Evolutionary conservation across 2,888 invertebrate species (phyloP), one percentile per base, ranked within the genome.

Genomic region (Epistrophe eligans): DNA sequence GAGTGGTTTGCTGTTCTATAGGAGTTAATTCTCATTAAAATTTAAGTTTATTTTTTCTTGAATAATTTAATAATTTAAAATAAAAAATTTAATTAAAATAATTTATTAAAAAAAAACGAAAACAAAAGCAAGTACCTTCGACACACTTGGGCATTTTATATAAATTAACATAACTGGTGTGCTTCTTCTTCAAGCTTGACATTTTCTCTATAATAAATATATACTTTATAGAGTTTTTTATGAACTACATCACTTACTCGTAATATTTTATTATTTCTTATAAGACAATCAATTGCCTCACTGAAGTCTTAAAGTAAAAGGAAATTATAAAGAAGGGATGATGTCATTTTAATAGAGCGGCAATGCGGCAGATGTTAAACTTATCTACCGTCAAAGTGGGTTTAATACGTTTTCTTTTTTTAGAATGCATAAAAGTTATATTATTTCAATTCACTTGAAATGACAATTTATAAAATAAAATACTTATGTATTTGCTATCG

Each of bases 271-370:
- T 58, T 58, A 50, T 60, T 62, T 24, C 24, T 45, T 35, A 17
- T 57, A 71, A 76, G 64, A 76, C 70, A 76, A 81, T 77, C 81
- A 81, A 77, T 71, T 64, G 60, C 32, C n/a, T 81, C 70, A 70
- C 70, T 17, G 52, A 70, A 35, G 32, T 48, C 50, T 50, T 66
- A 11, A 45, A 32, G 43, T 50, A 67, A 70, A 17, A 64, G 76
- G 62, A 57, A 71, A 73, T 50, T 64, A 64, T 77, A 81, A 71
- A 64, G 28, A 15, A 45, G 48, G 24, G 71, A 76, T 81, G 81
- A 81, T 81, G 81, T 81, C 81, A 81, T 71, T 50, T 67, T 40
- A 43, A 28, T 45, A 55, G 48, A 62, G 43, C 17, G 11, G 32
- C 52, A 40, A 55, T 11, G 7, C 48, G 28, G 28, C 81, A 81